A percentile compares a stretch with the other conserved stretches of the same genome.
These are phyloP conservation scores for Oryzias celebensis DNA, from an alignment of 2,113 vertebrate genomes.

Conservation along the genomic window DNA sequence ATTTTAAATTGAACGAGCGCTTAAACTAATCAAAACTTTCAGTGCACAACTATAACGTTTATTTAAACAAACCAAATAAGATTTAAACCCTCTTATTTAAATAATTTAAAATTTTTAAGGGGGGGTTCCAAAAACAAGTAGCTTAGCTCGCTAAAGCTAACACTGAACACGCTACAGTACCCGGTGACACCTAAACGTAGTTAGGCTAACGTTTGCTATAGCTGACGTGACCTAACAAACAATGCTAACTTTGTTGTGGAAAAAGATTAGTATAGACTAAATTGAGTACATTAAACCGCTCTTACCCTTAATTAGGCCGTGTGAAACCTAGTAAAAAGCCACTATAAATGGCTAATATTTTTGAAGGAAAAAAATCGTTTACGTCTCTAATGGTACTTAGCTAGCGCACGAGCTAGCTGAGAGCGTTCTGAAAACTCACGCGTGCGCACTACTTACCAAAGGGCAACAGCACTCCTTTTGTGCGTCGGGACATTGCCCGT, in stretches of 20 bases:
- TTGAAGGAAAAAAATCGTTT: constrained; percentile 13
- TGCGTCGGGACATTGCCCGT: not conserved
- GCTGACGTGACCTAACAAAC: constrained; percentile 9
- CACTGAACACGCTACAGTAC: constrained; percentile 37
- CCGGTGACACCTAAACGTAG: constrained; percentile 25
- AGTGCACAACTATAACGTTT: too few relatives aligned
- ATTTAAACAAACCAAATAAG: not conserved
- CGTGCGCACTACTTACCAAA: constrained; percentile 29
- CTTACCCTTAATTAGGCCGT: constrained; percentile 50
- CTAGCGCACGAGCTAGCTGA: constrained; percentile 50
- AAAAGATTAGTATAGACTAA: not conserved
- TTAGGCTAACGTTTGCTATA: constrained; percentile 41
- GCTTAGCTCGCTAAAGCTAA: constrained; percentile 26
- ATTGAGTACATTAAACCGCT: not conserved
- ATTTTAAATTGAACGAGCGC: too few relatives aligned
- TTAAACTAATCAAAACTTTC: too few relatives aligned
- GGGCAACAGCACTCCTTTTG: constrained; percentile 34
- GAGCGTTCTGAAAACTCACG: constrained; percentile 50
- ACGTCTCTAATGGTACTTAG: constrained; percentile 15
- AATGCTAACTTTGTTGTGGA: not conserved
- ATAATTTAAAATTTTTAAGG: not conserved
- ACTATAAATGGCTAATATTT: not conserved
- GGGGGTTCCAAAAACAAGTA: not conserved
- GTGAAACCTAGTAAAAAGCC: not conserved
- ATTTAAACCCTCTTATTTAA: too few relatives aligned